phyloP scores from a whole-genome alignment of 1,140 invertebrate species.

The Kradibia gibbosae region DNA sequence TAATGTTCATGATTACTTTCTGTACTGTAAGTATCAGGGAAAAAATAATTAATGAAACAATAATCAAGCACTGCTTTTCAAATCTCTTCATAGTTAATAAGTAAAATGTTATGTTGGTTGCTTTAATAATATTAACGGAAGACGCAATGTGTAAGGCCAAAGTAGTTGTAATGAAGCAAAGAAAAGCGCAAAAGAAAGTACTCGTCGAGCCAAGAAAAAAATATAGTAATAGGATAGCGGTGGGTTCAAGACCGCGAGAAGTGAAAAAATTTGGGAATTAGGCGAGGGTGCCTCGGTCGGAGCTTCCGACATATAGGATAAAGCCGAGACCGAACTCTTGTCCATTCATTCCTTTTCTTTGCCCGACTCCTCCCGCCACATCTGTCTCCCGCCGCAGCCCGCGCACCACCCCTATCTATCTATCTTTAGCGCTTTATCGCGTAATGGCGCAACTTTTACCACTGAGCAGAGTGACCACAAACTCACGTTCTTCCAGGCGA shows the following conservation, averaged over 20 bases:
- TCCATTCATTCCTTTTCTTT: constrained; percentile 41
- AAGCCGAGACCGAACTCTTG: constrained; percentile 29
- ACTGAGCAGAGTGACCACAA: constrained; percentile 34
- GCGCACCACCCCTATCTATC: constrained; percentile 27
- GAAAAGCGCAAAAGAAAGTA: constrained; percentile 2
- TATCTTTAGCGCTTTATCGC: constrained; percentile 62
- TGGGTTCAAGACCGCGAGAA: neutral
- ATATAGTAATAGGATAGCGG: neutral
- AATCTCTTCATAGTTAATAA: too few relatives aligned
- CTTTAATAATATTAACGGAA: neutral
- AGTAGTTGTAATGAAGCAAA: neutral
- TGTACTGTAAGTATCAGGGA: too few relatives aligned
- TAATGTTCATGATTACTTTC: too few relatives aligned
- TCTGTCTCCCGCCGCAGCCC: neutral
- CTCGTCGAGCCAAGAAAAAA: neutral
- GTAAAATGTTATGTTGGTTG: too few relatives aligned
- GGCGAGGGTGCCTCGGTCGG: constrained; percentile 19
- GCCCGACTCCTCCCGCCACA: neutral
- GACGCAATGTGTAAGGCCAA: too few relatives aligned
- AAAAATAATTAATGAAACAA: too few relatives aligned
- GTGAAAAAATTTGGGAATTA: constrained; percentile 43
- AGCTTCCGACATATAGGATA: neutral
- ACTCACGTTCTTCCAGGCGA: neutral
- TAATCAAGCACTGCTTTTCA: too few relatives aligned
- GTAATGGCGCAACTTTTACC: constrained; percentile 67